Conservation (phyloP, 2,797 vertebrate species). For the Esox lucius region DNA sequence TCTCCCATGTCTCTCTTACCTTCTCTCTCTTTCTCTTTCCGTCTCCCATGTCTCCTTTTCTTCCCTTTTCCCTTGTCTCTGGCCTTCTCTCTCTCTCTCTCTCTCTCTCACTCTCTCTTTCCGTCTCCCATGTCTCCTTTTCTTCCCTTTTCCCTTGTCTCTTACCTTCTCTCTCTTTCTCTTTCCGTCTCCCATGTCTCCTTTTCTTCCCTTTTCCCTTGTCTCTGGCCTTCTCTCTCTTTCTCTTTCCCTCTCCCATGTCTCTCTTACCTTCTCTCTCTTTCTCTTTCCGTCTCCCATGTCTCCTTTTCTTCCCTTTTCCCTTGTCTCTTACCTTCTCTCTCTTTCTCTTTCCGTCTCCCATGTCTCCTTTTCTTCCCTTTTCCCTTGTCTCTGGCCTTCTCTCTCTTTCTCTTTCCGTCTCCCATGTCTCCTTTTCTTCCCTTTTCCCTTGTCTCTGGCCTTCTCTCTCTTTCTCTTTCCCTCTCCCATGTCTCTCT, state of each 20-base stretch:
- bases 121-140: not conserved
- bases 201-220: too few relatives aligned
- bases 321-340: not conserved
- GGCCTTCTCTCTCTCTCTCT: not conserved
- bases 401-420: not conserved
- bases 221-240: too few relatives aligned
- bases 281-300: conserved; percentile 24
- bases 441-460: too few relatives aligned
- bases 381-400: too few relatives aligned
- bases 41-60: too few relatives aligned
- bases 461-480: too few relatives aligned
- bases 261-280: not conserved
- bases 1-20: not conserved
- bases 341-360: not conserved
- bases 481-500: too few relatives aligned
- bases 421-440: too few relatives aligned
- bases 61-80: not conserved
- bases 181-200: too few relatives aligned
- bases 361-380: too few relatives aligned
- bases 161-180: too few relatives aligned
- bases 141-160: too few relatives aligned
- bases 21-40: conserved; percentile 34
- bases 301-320: not conserved
- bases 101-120: not conserved
- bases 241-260: not conserved